Evolutionary conservation across 2,113 vertebrate genomes (phyloP).

Genomic region (Trogon melanurus): DNA sequence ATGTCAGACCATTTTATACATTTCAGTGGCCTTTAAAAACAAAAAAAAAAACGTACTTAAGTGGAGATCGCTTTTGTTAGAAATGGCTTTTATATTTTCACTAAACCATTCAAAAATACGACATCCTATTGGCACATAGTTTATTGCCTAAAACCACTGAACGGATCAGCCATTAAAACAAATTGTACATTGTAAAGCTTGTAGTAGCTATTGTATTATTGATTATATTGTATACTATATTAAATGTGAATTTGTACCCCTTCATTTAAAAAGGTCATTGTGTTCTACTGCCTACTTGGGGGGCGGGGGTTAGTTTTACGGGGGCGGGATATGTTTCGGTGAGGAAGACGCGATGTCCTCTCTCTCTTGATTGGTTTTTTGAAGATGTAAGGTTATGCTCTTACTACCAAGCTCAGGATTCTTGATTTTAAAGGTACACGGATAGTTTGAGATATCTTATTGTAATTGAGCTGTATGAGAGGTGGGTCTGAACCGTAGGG

Average conservation of each 20-base stretch:
- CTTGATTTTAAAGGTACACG: conserved; percentile 85
- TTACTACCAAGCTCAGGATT: conserved; percentile 88
- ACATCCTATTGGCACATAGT: conserved; percentile 89
- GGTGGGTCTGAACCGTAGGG: conserved; percentile 74
- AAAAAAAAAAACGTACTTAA: conserved; percentile 68
- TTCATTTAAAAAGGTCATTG: conserved; percentile 85
- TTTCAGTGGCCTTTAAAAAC: conserved; percentile 97
- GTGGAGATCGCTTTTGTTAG: conserved; percentile 78
- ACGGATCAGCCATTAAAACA: conserved; percentile 92
- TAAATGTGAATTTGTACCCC: conserved; percentile 90
- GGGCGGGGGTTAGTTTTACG: conserved; percentile 35
- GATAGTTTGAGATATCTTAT: conserved; percentile 76
- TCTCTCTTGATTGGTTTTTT: conserved; percentile 81
- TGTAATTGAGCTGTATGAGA: conserved; percentile 79
- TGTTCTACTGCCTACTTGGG: conserved; percentile 83
- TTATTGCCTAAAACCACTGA: conserved; percentile 94
- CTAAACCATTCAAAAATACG: conserved; percentile 76
- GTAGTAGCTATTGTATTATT: conserved; percentile 83
- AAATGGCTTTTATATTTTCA: conserved; percentile 85
- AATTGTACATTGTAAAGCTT: conserved; percentile 99
- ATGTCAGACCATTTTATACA: conserved; percentile 90
- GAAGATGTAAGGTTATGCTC: conserved; percentile 84
- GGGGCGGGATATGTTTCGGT: conserved; percentile 64
- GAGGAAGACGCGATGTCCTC: conserved; percentile 74
- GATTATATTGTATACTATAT: conserved; percentile 84